A percentile compares a stretch with the other conserved stretches of the same genome.
phyloP scores from a whole-genome alignment of 2,113 vertebrate species.

The Paracanthobrama guichenoti region DNA sequence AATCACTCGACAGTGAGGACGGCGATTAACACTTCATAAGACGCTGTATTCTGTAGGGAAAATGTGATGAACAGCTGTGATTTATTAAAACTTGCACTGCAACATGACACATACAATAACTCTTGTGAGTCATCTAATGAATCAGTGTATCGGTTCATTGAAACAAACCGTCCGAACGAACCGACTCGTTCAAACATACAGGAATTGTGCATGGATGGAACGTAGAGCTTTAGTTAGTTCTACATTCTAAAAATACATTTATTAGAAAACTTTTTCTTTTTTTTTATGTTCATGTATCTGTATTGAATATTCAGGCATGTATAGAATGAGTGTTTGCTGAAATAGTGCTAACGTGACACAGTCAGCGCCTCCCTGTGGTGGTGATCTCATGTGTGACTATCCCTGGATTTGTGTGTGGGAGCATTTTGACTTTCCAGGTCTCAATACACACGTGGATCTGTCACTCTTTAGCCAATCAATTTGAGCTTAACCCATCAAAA shows the following conservation, averaged over 20 bases:
- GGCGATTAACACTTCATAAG: not conserved
- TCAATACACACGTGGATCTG: no score
- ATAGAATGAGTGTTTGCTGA: not conserved
- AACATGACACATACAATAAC: not conserved
- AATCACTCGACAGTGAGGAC: constrained; percentile 4
- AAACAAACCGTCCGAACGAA: not conserved
- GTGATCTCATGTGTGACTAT: no score
- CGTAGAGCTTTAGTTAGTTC: not conserved
- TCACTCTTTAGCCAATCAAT: no score
- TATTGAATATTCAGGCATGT: not conserved
- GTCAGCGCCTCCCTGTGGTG: constrained; percentile 53
- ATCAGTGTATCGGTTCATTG: not conserved
- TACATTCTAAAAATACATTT: not conserved
- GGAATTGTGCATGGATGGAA: not conserved
- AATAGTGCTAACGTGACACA: not conserved
- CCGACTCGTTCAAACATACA: not conserved
- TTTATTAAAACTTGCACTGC: not conserved
- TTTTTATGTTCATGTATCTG: not conserved
- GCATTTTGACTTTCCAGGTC: no score
- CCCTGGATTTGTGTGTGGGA: no score
- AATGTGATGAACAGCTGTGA: not conserved
- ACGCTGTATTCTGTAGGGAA: not conserved
- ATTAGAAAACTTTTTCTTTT: not conserved
- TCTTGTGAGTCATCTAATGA: not conserved
- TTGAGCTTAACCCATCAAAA: no score